These are phyloP conservation scores for Catamblyrhynchus diadema DNA, from an alignment of 2,797 vertebrate genomes.

Conservation along the genomic window DNA sequence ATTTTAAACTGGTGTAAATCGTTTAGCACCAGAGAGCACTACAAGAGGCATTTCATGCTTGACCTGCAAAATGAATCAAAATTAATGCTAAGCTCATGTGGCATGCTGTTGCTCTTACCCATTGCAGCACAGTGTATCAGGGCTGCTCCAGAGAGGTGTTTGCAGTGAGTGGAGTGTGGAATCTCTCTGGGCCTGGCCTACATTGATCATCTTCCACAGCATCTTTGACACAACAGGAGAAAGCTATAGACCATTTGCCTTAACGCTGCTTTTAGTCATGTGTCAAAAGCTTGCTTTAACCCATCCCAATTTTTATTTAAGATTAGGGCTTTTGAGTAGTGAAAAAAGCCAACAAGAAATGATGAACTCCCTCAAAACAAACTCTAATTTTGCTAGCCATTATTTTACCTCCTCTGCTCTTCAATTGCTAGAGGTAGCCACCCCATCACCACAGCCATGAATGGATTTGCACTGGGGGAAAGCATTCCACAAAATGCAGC, in stretches of 20 bases:
- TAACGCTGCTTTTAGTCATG: background rate
- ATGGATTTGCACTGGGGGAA: background rate
- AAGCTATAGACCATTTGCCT: background rate
- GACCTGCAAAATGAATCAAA: constrained; percentile 60
- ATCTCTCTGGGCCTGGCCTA: background rate
- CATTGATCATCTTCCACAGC: background rate
- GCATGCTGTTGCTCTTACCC: constrained; percentile 19
- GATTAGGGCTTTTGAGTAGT: background rate
- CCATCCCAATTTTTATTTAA: background rate
- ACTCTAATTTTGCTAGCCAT: background rate
- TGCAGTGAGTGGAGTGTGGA: background rate
- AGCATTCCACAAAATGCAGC: background rate
- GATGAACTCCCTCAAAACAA: background rate
- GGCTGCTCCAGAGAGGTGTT: background rate
- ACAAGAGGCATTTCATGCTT: constrained; percentile 54
- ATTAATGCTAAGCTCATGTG: constrained; percentile 31
- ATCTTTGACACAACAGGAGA: background rate
- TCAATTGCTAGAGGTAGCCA: background rate
- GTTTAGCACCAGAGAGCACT: constrained; percentile 9
- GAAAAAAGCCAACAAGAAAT: background rate
- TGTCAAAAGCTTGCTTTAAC: background rate
- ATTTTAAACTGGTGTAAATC: constrained; percentile 30
- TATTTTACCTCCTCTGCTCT: background rate
- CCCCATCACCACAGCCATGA: background rate
- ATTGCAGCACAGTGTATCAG: background rate